Evolutionary conservation across 2,888 invertebrate genomes (phyloP).

Genomic region (Alitta virens): DNA sequence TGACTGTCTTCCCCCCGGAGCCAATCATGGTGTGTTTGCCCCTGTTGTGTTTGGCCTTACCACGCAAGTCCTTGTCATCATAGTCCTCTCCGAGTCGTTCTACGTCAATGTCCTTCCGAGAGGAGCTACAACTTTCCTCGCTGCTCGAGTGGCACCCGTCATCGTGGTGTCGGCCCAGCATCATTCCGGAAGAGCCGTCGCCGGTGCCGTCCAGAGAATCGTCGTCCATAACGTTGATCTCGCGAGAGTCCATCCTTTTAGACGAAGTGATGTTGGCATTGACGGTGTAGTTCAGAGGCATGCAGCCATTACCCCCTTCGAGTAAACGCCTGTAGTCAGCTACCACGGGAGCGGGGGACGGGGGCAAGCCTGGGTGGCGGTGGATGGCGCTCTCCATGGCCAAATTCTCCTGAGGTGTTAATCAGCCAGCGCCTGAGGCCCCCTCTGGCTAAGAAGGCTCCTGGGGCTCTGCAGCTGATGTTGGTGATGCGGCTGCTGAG

Average conservation of each 20-base stretch:
- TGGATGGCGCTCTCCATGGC: background rate
- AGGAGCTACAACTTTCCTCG: background rate
- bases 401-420: background rate
- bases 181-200: background rate
- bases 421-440: background rate
- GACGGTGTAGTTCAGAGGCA: background rate
- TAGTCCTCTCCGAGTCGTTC: conserved; percentile 6
- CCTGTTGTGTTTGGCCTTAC: background rate
- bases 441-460: too few species aligned
- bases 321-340: background rate
- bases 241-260: background rate
- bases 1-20: conserved; percentile 24
- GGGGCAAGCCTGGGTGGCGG: background rate
- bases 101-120: background rate
- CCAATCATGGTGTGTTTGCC: conserved; percentile 1
- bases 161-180: background rate
- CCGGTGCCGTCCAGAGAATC: background rate
- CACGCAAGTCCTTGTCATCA: conserved; percentile 9
- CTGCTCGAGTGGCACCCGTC: background rate
- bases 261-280: background rate
- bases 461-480: too few species aligned
- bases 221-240: background rate
- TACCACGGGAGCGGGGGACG: background rate
- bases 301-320: background rate
- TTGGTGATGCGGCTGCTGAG: too few species aligned